Evolutionary conservation across 2,888 invertebrate genomes (phyloP).

Genomic region (Pharmacophagus antenor): DNA sequence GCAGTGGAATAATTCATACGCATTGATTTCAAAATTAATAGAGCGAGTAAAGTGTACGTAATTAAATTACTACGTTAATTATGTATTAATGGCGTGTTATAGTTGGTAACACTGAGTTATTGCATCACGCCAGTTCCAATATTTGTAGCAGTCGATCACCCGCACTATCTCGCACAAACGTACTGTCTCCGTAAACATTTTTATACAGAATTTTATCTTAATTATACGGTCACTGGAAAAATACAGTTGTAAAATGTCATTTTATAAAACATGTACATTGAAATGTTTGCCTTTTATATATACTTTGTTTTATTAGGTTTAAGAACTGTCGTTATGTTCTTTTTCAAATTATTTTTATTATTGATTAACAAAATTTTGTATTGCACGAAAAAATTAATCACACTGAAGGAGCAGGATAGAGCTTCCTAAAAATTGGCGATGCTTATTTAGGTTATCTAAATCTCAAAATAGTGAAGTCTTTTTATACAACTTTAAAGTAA

Average conservation of each 20-base stretch:
- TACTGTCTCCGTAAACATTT: conserved; percentile 13
- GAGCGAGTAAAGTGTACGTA: too few relatives aligned
- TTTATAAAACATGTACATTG: not conserved
- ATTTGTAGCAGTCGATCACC: conserved; percentile 18
- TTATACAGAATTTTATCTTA: conserved; percentile 9
- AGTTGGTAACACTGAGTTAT: not conserved
- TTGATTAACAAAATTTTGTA: too few relatives aligned
- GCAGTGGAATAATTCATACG: too few relatives aligned
- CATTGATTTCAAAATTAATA: too few relatives aligned
- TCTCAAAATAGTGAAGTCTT: too few relatives aligned
- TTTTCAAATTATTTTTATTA: too few relatives aligned
- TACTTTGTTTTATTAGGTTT: not conserved
- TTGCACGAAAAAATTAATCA: too few relatives aligned
- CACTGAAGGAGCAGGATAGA: too few relatives aligned
- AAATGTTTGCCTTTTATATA: not conserved
- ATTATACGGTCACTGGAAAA: conserved; percentile 15
- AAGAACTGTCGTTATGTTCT: too few relatives aligned
- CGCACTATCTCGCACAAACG: conserved; percentile 13
- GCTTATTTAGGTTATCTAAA: too few relatives aligned
- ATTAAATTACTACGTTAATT: conserved; percentile 1
- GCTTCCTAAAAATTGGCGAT: too few relatives aligned
- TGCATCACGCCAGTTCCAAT: conserved; percentile 15
- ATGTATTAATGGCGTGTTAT: conserved; percentile 1
- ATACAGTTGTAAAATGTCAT: not conserved
- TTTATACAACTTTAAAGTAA: too few relatives aligned